Base-by-base conservation (phyloP, 2,113 vertebrate species). In the Thinocorus orbignyianus region DNA sequence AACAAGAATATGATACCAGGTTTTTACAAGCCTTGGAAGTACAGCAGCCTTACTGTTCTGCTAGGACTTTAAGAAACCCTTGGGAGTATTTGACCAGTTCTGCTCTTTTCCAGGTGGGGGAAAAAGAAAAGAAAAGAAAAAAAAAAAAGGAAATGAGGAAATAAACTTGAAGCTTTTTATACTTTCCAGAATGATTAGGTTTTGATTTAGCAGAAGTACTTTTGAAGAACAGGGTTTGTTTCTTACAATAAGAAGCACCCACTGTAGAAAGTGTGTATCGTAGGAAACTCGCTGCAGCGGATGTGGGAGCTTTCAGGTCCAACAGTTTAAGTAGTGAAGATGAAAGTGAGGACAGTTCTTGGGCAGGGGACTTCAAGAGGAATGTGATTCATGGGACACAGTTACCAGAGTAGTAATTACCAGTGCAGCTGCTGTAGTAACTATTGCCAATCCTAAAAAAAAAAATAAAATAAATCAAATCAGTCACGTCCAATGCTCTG, bases 311-410 rank as follows among this genome's bases (percentile, higher is more conserved):
- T 71, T 77, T 81, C 17, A 13, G 39, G 69, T 25, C n/a, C 71
- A 82, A 28, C 44, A n/a, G 60, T 49, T 65, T 64, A 85, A 88
- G 90, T 31, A 51, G 83, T 5, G 44, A 46, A 51, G 90, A 70
- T 61, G 68, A 26, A 88, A 86, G 93, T 61, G 93, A 88, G 88
- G 93, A 93, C 76, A 86, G 93, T 25, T 94, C 81, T 62, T 91
- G 93, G 88, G 81, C 91, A 86, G 84, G 81, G 61, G 58, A 71
- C 64, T 76, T 15, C 7, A 17, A 48, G 69, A 81, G 95, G 84
- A 91, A 94, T 82, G 93, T 46, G 87, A 93, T 96, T 88, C 83
- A 86, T 70, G 84, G 74, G 87, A 46, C 74, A 17, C 16, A 24
- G 69, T 60, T 73, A 41, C 80, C 25, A 5, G 24, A 1, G 9